Conservation (phyloP, 2,797 vertebrate genomes). For the Malurus leucopterus region DNA sequence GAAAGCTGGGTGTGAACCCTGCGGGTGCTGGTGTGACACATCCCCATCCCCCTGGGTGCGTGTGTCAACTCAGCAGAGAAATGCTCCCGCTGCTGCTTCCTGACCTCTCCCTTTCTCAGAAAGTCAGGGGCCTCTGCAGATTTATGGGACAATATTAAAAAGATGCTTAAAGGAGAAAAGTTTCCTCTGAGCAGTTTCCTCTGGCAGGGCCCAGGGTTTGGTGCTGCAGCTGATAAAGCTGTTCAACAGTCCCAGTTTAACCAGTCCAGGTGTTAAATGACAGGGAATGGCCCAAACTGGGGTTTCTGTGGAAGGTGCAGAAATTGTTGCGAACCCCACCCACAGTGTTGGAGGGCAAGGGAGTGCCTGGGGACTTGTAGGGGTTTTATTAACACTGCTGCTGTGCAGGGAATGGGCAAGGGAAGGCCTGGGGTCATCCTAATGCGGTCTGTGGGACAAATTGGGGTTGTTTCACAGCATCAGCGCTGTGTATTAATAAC, state of each 20-base stretch:
- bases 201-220: background rate
- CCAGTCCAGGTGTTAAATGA: background rate
- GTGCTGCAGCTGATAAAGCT: background rate
- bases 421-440: background rate
- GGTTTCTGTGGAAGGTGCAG: background rate
- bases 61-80: background rate
- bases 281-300: background rate
- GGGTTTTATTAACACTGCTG: background rate
- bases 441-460: background rate
- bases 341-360: rapidly evolving
- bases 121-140: background rate
- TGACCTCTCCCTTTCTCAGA: background rate
- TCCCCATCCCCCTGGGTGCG: rapidly evolving
- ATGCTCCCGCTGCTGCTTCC: rapidly evolving
- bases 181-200: background rate
- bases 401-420: background rate
- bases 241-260: background rate
- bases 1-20: background rate
- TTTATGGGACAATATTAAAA: slow-evolving; percentile 4
- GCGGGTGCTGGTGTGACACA: background rate
- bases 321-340: background rate
- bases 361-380: background rate
- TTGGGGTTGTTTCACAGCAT: background rate
- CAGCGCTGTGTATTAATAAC: background rate
- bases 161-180: slow-evolving; percentile 2